Base-by-base conservation (phyloP, 1,140 invertebrate genomes). In the Drosophila pachea region DNA sequence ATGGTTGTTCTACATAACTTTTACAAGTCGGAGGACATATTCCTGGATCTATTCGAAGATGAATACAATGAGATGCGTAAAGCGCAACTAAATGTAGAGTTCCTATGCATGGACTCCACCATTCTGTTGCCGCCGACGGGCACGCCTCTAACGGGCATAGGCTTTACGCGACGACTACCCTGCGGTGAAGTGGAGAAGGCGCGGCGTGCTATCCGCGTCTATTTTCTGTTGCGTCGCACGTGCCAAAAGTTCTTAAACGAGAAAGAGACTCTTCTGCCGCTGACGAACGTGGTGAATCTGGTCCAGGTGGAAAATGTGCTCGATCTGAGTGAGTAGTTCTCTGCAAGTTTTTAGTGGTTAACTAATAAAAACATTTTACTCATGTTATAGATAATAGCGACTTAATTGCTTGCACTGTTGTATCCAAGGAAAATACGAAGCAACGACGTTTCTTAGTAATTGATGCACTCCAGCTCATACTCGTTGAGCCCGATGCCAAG, bases 21-120 rank as follows among this genome's bases (percentile, higher is more conserved):
- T 88, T 98, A 98, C 89, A 98, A 98, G 93, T 97, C 95, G 86
- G 98, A 99, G 91, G 98, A 99, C 86, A 97, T 99, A 73, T 99
- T 99, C 91, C 90, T 99, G 33, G 98, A 99, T 89, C 97, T 99
- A 93, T 99, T 99, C 90, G 98, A 99, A 91, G 97, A 99, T 90
- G 98, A 99, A 78, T 95, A 94, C 90, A 95, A 95, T 87, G 96
- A 98, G 90, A 96, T 99, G 92, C 92, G 94, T 78, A 97, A 95
- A 84, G 92, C 93, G 33, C 94, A 95, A 7, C 89, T 98, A 35
- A 98, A 98, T 91, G 96, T 97, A 2, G 96, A 98, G 89, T 97
- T 95, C 92, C 86, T 98, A 16, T 96, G 97, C 91, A 97, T 97
- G 95, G 98, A 99, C 90, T 96, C 97, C n/a, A 96, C 96, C 55